Evolutionary conservation across 2,797 vertebrate genomes (phyloP), one percentile per base, ranked within the genome.

Genomic region (Sebastes wilsoni): DNA sequence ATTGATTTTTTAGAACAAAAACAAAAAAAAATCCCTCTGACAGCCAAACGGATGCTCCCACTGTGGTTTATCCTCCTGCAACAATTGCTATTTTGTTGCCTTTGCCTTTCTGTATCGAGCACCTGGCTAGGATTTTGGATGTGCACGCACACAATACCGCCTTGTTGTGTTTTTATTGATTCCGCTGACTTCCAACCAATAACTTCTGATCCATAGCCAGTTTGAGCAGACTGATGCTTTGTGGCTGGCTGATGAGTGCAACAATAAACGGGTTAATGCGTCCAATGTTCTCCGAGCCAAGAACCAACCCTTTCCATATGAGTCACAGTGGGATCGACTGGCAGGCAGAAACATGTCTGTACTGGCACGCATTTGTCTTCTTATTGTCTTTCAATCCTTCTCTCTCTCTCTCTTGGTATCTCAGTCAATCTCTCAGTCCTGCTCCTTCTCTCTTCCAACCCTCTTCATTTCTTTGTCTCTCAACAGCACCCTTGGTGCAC

Each of bases 281-380:
- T 90, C 90, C 86, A 89, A 65, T 32, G 14, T 38, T 81, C 72
- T 49, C 52, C 4, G 20, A 81, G 89, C 90, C 87, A 92, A 90
- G 70, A 90, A 78, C 83, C 70, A 89, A 71, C 83, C 79, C 84
- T 80, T 80, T 88, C 90, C 86, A 85, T 88, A 86, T 90, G 89
- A 91, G 87, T 92, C 94, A 89, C 91, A 80, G 86, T 86, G 89
- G 90, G 89, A 92, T 90, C 72, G 5, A 86, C 88, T 93, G 94
- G 91, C 88, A 90, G 59, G 74, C 82, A 73, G 38, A 76, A 55
- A 30, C 85, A 80, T 74, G 83, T 90, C 79, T 92, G 82, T 72
- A 62, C 84, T 92, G 90, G 86, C 89, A 80, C 68, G 71, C 46
- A 61, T 82, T 87, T 84, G 70, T 84, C 79, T 84, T 87, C 66